Conservation (phyloP, 2,797 vertebrate genomes). For the Paramormyrops hopkinsi region DNA sequence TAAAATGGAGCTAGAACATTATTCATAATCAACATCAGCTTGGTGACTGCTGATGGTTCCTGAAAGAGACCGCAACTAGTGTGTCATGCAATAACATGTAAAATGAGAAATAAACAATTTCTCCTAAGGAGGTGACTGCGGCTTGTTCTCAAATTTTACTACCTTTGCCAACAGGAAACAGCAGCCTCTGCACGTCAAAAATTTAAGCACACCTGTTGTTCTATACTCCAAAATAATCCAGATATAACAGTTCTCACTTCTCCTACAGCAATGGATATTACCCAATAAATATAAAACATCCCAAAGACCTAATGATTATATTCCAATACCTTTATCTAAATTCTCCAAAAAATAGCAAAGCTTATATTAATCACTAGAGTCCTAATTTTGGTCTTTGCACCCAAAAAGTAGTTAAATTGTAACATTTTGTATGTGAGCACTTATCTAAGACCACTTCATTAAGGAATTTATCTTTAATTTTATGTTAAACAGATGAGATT, state of each 20-base stretch:
- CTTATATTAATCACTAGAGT: constrained; percentile 6
- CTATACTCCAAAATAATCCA: constrained; percentile 11
- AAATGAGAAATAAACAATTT: background rate
- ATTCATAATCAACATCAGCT: constrained; percentile 4
- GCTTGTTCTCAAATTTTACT: constrained; percentile 7
- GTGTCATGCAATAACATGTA: background rate
- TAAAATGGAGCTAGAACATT: constrained; percentile 19
- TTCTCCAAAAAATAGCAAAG: constrained; percentile 14
- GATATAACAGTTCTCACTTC: constrained; percentile 12
- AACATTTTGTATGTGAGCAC: background rate
- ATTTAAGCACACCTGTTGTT: background rate
- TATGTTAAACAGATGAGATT: constrained; percentile 1
- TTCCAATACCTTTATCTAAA: constrained; percentile 15
- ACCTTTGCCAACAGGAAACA: constrained; percentile 10
- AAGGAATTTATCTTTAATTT: background rate
- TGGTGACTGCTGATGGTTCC: background rate
- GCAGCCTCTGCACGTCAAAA: background rate
- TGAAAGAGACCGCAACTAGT: background rate
- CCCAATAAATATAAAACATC: constrained; percentile 11
- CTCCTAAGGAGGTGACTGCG: background rate
- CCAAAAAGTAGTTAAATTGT: constrained; percentile 12
- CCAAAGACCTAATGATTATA: constrained; percentile 15
- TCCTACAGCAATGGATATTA: constrained; percentile 10
- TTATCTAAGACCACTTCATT: background rate
- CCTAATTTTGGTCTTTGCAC: constrained; percentile 14